Evolutionary conservation across 2,888 invertebrate genomes (phyloP).

Genomic region (Diploptera punctata): DNA sequence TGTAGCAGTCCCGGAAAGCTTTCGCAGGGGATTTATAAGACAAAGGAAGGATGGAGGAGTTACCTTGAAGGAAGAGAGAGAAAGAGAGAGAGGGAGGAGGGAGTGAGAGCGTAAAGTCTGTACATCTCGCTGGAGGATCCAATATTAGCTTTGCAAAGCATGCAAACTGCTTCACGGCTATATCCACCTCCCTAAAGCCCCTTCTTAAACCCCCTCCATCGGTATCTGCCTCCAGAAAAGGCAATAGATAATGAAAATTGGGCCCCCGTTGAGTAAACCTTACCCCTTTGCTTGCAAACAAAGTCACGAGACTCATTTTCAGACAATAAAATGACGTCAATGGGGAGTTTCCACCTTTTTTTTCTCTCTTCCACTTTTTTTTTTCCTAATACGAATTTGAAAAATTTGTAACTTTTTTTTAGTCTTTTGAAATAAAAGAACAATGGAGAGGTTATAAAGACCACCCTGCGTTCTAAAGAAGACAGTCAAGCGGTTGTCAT

Average conservation of each 20-base stretch:
- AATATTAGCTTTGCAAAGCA: conserved; percentile 18
- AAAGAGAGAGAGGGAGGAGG: not conserved
- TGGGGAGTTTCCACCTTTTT: too few relatives aligned
- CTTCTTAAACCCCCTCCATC: not conserved
- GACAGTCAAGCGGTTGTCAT: not conserved
- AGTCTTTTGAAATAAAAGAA: not conserved
- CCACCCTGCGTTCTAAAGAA: not conserved
- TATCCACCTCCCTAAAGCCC: not conserved
- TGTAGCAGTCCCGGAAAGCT: not conserved
- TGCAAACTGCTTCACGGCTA: not conserved
- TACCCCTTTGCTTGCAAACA: not conserved
- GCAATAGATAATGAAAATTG: conserved; percentile 24
- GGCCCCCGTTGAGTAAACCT: not conserved
- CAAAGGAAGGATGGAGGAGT: conserved; percentile 10
- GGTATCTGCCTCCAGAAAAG: conserved; percentile 11
- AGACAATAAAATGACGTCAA: not conserved
- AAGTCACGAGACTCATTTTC: conserved; percentile 16
- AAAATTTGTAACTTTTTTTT: not conserved
- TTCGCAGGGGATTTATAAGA: conserved; percentile 12
- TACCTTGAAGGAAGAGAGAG: not conserved
- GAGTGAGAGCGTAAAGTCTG: not conserved
- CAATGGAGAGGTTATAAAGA: not conserved
- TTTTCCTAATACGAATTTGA: not conserved
- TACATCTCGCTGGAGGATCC: not conserved
- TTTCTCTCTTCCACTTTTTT: not conserved